Evolutionary conservation across 2,113 vertebrate species (phyloP), one percentile per base, ranked within the genome.

Genomic region (Ranitomeya variabilis): DNA sequence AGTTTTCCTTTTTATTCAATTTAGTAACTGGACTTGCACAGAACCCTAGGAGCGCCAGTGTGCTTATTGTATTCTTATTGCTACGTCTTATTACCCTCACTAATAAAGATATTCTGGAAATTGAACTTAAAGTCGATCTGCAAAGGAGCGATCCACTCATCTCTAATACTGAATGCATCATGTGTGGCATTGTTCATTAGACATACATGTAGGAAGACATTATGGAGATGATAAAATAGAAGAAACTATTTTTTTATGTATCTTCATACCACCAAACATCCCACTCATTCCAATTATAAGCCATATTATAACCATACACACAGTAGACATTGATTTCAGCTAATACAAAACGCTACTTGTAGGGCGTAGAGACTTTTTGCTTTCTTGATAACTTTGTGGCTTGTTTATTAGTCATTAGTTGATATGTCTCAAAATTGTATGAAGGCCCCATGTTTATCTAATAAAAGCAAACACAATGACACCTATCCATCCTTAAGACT

Each of bases 381-480:
- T 64, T 78, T 26, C 37, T 78, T 13, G 73, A 76, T 54, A 67
- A 64, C 57, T 15, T 54, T 67, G 60, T 26, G 62, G 18, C 26
- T 79, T 59, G 60, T 69, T 57, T 64, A 57, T 87, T 80, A 87
- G 77, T 67, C 62, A 62, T 67, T 69, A 37, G 51, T 45, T 81
- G 77, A 80, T 80, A 69, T 71, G 78, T 45, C 23, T 59, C 51
- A 71, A 67, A 86, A 67, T n/a, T 18, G 52, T 69, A 80, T 80
- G 77, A 57, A 64, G 16, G 62, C 45, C 64, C 60, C 52, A 67
- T 12, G 51, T 64, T 87, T 87, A 87, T 87, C 86, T 87, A 57
- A 64, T 80, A 21, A 57, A 87, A 80, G 52, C 78, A 87, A 87
- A 87, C 23, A 15, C 37, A 64, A 80, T 69, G 64, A 87, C 86